A percentile compares a stretch with the other conserved stretches of the same genome.
Conservation (phyloP, 2,888 invertebrate species). For the Girardia tigrina region DNA sequence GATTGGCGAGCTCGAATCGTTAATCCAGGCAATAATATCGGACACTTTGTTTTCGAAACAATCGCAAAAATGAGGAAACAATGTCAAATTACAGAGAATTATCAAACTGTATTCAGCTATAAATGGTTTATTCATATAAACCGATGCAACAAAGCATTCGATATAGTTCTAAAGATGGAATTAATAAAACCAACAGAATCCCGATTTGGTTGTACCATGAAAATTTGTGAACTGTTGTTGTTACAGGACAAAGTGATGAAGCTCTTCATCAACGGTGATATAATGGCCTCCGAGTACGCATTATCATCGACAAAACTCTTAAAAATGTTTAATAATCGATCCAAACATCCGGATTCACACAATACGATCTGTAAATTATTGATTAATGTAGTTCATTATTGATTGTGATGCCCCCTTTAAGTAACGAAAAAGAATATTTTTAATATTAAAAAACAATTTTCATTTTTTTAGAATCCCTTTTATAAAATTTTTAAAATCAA, state of each 20-base stretch:
- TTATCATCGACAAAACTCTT: not conserved
- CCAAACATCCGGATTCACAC: not conserved
- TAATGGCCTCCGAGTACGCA: not conserved
- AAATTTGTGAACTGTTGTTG: not conserved
- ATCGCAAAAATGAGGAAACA: not conserved
- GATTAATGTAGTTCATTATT: no score
- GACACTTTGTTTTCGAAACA: not conserved
- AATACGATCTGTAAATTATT: not conserved
- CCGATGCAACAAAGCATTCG: not conserved
- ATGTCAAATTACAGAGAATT: not conserved
- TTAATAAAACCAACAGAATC: not conserved
- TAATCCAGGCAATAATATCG: conserved; percentile 13
- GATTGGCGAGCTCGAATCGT: not conserved
- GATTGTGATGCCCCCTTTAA: no score
- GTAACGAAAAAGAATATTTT: no score
- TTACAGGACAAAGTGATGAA: not conserved
- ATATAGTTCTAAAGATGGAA: not conserved
- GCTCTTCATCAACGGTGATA: not conserved
- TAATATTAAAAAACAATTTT: no score
- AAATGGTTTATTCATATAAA: not conserved
- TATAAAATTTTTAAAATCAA: no score
- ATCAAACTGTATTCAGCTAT: not conserved
- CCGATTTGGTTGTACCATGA: not conserved
- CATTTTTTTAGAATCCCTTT: no score
- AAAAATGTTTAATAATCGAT: not conserved